Evolutionary conservation across 2,888 invertebrate species (phyloP), one percentile per base, ranked within the genome.

Genomic region (Poecilus cupreus): DNA sequence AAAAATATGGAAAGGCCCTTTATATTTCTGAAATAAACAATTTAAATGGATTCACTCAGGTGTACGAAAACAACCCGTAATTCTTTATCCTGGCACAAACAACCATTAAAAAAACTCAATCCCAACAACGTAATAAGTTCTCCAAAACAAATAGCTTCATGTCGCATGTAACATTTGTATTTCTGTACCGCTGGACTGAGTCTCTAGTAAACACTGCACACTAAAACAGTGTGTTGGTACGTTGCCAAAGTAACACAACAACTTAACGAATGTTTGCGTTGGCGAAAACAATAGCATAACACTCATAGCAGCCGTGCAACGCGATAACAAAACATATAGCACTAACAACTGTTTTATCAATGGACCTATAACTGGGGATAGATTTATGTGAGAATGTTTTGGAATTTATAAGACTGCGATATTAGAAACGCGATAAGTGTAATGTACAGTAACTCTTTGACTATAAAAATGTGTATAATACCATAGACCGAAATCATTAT

Each of bases 271-370:
- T 32, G 32, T 32, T 46, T 13, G 46, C 46, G 46, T 46, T 46
- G 46, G 46, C 46, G 46, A 13, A 46, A 46, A 46, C 46, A 46
- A 46, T 46, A 4, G 46, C 46, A n/a, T n/a, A n/a, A n/a, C n/a
- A n/a, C n/a, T n/a, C n/a, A n/a, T n/a, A n/a, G n/a, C 4, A 46
- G 46, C 32, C 0, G 8, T 6, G 32, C 32, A 22, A 18, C 54
- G 11, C 60, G 60, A 60, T 60, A 60, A 60, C 60, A 32, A 60
- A 60, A 24, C 32, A 13, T 32, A 26, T 26, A 32, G 32, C 32
- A 54, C 16, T 54, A 26, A 22, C 60, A 60, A 26, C 26, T 60
- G 26, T 60, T 60, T 60, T 60, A 60, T 60, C 60, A 60, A 60
- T 60, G 60, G 60, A 60, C 26, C 60, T 26, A 60, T 60, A 32